phyloP scores from a whole-genome alignment of 1,140 invertebrate genomes.

The Ephestia elutella region DNA sequence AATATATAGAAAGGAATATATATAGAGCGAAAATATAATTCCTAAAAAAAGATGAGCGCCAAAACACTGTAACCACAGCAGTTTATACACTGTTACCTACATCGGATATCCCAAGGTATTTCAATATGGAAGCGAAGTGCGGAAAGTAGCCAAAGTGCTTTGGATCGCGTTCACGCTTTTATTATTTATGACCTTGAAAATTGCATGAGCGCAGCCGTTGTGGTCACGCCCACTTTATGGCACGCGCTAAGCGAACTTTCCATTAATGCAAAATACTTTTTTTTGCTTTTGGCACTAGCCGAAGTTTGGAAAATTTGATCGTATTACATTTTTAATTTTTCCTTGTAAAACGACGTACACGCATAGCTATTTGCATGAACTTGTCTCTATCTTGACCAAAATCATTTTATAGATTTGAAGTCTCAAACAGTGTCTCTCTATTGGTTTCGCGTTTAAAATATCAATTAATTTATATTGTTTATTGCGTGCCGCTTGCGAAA shows the following conservation, averaged over 20 bases:
- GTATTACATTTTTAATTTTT: no score
- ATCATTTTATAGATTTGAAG: no score
- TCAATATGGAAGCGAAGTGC: conserved; percentile 53
- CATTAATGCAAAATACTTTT: conserved; percentile 53
- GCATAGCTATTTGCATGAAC: no score
- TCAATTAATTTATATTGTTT: no score
- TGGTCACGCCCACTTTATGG: conserved; percentile 69
- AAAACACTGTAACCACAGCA: not conserved
- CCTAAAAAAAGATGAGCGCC: not conserved
- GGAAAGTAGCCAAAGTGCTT: conserved; percentile 64
- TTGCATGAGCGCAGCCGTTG: conserved; percentile 67
- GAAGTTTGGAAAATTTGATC: not conserved
- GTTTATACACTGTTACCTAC: conserved; percentile 1
- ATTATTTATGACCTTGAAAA: conserved; percentile 73
- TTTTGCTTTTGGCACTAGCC: conserved; percentile 48
- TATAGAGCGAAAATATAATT: no score
- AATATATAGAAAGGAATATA: no score
- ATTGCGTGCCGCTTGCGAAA: no score
- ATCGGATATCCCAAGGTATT: conserved; percentile 40
- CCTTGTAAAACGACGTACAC: no score
- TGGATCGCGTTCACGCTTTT: conserved; percentile 66
- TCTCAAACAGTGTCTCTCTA: no score
- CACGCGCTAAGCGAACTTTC: conserved; percentile 62
- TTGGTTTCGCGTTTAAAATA: no score
- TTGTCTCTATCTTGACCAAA: no score